These are phyloP conservation scores for Busseola fusca DNA, from an alignment of 2,888 invertebrate species.

Conservation along the genomic window DNA sequence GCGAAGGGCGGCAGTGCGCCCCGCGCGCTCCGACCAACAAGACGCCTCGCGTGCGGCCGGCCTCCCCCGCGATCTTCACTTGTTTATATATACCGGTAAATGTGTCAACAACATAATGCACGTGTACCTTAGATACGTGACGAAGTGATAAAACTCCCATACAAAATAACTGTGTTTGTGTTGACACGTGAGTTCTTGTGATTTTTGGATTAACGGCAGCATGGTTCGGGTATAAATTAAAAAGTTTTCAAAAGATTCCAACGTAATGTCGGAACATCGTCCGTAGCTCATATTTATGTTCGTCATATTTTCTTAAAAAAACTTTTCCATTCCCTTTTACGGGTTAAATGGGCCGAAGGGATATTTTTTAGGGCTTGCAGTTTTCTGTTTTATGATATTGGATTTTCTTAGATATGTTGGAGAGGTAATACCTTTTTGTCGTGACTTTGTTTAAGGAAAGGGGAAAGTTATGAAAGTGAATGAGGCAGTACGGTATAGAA, in stretches of 20 bases:
- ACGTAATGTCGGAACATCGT: slow-evolving; percentile 77
- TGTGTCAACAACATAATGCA: slow-evolving; percentile 54
- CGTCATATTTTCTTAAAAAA: slow-evolving; percentile 79
- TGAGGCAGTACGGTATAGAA: slow-evolving; percentile 19
- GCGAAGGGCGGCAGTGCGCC: slow-evolving; percentile 83
- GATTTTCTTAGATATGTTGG: slow-evolving; percentile 60
- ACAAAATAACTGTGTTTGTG: slow-evolving; percentile 48
- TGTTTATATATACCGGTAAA: slow-evolving; percentile 58
- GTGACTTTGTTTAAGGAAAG: slow-evolving; percentile 44
- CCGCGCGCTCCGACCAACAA: slow-evolving; percentile 69
- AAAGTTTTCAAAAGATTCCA: slow-evolving; percentile 72
- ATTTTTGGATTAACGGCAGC: slow-evolving; percentile 59
- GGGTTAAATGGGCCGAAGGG: slow-evolving; percentile 77
- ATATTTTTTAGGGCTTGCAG: slow-evolving; percentile 75
- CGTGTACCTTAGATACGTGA: slow-evolving; percentile 31
- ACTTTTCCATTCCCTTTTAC: slow-evolving; percentile 79
- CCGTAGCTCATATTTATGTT: slow-evolving; percentile 81
- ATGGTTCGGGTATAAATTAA: slow-evolving; percentile 67
- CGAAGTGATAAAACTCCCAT: slow-evolving; percentile 38
- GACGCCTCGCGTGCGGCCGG: slow-evolving; percentile 64
- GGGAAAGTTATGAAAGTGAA: slow-evolving; percentile 45
- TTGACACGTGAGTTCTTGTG: slow-evolving; percentile 45
- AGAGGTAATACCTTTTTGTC: slow-evolving; percentile 50
- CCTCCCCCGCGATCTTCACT: slow-evolving; percentile 57
- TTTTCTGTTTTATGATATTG: slow-evolving; percentile 80